Conservation (phyloP, 2,888 invertebrate genomes). For the Dynastes grantii region DNA sequence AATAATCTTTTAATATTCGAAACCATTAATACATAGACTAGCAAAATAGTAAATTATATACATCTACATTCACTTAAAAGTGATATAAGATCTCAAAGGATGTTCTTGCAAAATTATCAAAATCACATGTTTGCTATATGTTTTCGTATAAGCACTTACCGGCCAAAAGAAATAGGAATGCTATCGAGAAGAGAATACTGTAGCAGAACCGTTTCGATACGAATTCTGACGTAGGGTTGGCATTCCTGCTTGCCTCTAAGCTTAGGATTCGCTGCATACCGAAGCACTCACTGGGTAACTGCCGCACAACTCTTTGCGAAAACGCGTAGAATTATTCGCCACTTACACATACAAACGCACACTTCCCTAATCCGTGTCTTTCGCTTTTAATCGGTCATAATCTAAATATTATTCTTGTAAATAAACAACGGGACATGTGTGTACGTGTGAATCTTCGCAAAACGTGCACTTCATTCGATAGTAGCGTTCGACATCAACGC, state of each 20-base stretch:
- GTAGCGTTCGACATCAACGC: not conserved
- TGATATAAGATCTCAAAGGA: no score
- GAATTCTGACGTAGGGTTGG: conserved; percentile 64
- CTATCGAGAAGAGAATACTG: conserved; percentile 69
- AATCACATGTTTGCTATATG: not conserved
- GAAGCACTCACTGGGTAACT: conserved; percentile 3
- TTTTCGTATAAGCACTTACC: conserved; percentile 58
- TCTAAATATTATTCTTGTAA: conserved; percentile 36
- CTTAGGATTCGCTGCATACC: conserved; percentile 70
- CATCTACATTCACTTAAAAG: no score
- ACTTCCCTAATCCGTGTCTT: not conserved
- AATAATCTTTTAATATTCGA: no score
- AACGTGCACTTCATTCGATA: conserved; percentile 6
- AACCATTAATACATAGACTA: no score
- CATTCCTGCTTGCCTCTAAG: conserved; percentile 68
- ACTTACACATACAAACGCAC: not conserved
- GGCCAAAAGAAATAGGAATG: conserved; percentile 69
- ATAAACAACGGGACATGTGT: conserved; percentile 37
- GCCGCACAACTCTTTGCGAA: not conserved
- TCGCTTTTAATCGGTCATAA: conserved; percentile 23
- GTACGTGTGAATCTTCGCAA: not conserved
- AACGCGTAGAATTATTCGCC: not conserved
- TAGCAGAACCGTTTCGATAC: conserved; percentile 70
- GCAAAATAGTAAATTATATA: no score
- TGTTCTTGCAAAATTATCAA: no score